Conservation (phyloP, 1,140 invertebrate genomes). For the Manduca sexta region DNA sequence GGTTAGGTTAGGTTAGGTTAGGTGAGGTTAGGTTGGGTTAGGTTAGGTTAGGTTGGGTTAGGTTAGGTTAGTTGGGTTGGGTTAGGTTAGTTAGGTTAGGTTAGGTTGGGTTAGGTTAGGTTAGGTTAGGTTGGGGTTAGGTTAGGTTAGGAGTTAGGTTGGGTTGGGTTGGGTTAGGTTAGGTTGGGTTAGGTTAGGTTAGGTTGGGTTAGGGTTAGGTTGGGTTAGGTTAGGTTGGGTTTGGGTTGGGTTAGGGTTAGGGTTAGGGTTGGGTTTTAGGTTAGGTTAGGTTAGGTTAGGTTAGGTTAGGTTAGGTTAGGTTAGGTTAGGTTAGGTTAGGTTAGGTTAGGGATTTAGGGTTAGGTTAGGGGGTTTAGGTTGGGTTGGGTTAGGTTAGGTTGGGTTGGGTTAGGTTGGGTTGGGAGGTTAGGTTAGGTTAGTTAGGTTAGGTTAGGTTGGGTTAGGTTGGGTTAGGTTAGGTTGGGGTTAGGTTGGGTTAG, state of each 20-base stretch:
- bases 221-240: slow-evolving; percentile 42
- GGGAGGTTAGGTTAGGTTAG: slow-evolving; percentile 22
- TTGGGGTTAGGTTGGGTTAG: background rate
- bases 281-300: slow-evolving; percentile 40
- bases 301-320: slow-evolving; percentile 40
- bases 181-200: slow-evolving; percentile 24
- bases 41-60: slow-evolving; percentile 16
- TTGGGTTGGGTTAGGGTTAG: slow-evolving; percentile 37
- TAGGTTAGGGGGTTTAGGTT: slow-evolving; percentile 19
- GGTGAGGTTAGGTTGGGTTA: slow-evolving; percentile 12
- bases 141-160: slow-evolving; percentile 33
- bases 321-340: slow-evolving; percentile 40
- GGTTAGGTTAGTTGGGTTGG: slow-evolving; percentile 7
- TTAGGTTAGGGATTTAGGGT: slow-evolving; percentile 35
- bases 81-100: slow-evolving; percentile 14
- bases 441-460: slow-evolving; percentile 13
- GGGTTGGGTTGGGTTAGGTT: slow-evolving; percentile 19
- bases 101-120: slow-evolving; percentile 21
- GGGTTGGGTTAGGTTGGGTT: slow-evolving; percentile 32
- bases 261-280: slow-evolving; percentile 34
- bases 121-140: slow-evolving; percentile 22
- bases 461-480: too few species aligned
- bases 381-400: slow-evolving; percentile 28
- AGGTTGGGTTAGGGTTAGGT: slow-evolving; percentile 29
- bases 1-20: slow-evolving; percentile 20